These are phyloP conservation scores for Drosophila murphyi DNA, from an alignment of 1,140 invertebrate species.

Conservation along the genomic window DNA sequence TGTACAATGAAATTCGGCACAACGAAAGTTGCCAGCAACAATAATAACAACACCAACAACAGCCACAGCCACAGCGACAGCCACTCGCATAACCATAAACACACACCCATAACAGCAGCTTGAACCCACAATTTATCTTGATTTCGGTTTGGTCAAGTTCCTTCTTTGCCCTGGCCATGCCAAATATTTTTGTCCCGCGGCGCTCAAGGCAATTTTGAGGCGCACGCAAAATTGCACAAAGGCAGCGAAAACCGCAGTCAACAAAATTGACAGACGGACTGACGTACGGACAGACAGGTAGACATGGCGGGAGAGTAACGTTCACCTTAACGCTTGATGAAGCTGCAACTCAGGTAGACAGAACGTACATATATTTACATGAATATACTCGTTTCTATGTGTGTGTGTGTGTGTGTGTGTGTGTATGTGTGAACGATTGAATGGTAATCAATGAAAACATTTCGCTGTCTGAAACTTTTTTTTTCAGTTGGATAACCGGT, in stretches of 20 bases:
- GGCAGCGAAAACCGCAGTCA: constrained; percentile 19
- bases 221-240: constrained; percentile 46
- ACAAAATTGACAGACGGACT: neutral
- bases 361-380: neutral
- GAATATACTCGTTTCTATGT: neutral
- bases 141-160: constrained; percentile 51
- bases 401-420: neutral
- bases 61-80: neutral
- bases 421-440: constrained; percentile 29
- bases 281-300: neutral
- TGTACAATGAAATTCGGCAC: constrained; percentile 79
- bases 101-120: constrained; percentile 38
- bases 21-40: constrained; percentile 67
- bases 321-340: constrained; percentile 44
- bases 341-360: constrained; percentile 45
- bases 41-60: too few species aligned
- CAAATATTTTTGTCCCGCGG: constrained; percentile 10
- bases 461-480: constrained; percentile 29
- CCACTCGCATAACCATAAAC: constrained; percentile 30
- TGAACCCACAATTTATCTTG: constrained; percentile 70
- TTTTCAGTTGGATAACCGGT: constrained; percentile 45
- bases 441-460: constrained; percentile 70
- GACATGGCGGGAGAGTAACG: neutral
- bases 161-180: constrained; percentile 42
- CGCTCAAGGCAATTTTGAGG: constrained; percentile 3